A percentile compares a stretch with the other conserved stretches of the same genome.
These are phyloP conservation scores for Thelaira solivaga DNA, from an alignment of 2,888 invertebrate species.

Conservation along the genomic window DNA sequence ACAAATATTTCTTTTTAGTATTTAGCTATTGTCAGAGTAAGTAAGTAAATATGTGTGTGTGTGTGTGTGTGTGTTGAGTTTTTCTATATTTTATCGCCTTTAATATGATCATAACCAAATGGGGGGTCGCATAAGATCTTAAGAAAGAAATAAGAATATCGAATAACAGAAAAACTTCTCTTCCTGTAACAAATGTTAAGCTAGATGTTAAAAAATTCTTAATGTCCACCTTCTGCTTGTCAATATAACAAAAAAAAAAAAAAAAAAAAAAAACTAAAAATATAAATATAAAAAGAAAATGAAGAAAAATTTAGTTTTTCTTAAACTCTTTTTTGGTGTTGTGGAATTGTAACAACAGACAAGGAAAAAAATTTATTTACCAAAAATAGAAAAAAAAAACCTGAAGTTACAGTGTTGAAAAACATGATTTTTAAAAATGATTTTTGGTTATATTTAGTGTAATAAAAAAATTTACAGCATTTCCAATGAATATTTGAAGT, in stretches of 20 bases:
- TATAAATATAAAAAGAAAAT: conserved; percentile 17
- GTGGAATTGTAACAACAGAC: conserved; percentile 27
- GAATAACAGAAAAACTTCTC: conserved; percentile 23
- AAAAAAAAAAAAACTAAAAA: too few species aligned
- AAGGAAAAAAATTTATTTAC: conserved; percentile 2
- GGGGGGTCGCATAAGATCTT: conserved; percentile 61
- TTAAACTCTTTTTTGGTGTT: conserved; percentile 36
- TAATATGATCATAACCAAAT: conserved; percentile 59
- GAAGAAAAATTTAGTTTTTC: not conserved
- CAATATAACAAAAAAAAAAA: conserved; percentile 29
- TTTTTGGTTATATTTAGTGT: not conserved
- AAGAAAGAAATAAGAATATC: conserved; percentile 38
- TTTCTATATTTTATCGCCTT: conserved; percentile 43
- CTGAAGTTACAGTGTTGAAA: conserved; percentile 51
- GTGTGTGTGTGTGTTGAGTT: not conserved
- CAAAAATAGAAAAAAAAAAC: conserved; percentile 11
- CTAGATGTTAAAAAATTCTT: conserved; percentile 55
- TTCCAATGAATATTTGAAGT: too few species aligned
- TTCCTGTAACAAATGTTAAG: conserved; percentile 41
- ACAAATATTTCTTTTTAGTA: conserved; percentile 7
- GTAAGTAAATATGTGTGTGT: not conserved
- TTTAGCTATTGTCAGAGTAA: not conserved
- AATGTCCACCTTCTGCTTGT: conserved; percentile 60
- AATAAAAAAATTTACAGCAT: conserved; percentile 31
- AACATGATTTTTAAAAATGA: conserved; percentile 43